Evolutionary conservation across 1,140 invertebrate species (phyloP).

Genomic region (Musca domestica): DNA sequence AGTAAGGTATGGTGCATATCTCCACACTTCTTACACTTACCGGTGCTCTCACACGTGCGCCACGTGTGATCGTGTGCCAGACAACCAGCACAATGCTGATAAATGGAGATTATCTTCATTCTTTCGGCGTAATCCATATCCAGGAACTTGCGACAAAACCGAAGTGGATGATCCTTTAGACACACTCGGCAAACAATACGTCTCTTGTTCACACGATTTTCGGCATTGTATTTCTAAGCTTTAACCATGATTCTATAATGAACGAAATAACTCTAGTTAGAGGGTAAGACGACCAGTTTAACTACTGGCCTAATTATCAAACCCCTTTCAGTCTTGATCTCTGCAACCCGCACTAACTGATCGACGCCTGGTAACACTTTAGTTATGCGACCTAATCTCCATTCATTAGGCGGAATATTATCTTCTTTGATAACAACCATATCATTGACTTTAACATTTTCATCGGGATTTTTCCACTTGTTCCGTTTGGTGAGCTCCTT

Average conservation of each 20-base stretch:
- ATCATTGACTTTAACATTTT: conserved; percentile 31
- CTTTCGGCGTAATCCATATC: not conserved
- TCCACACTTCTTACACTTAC: not conserved
- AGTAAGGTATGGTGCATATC: not conserved
- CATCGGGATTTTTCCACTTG: conserved; percentile 38
- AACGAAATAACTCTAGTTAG: no score
- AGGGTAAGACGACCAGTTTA: not conserved
- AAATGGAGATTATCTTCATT: not conserved
- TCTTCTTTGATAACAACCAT: conserved; percentile 46
- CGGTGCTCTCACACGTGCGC: not conserved
- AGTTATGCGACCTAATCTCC: conserved; percentile 47
- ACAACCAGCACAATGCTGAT: not conserved
- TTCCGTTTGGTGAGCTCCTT: conserved; percentile 33
- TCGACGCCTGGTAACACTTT: conserved; percentile 45
- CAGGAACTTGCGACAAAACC: not conserved
- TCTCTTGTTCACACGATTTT: no score
- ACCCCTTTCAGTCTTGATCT: no score
- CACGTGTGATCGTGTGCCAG: not conserved
- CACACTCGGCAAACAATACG: not conserved
- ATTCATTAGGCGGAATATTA: conserved; percentile 34
- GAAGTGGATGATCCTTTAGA: not conserved
- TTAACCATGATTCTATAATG: no score
- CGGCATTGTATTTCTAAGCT: no score
- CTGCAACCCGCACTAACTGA: conserved; percentile 44
- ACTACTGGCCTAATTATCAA: not conserved